Base-by-base conservation (phyloP, 2,888 invertebrate species). In the Watsonalla binaria region DNA sequence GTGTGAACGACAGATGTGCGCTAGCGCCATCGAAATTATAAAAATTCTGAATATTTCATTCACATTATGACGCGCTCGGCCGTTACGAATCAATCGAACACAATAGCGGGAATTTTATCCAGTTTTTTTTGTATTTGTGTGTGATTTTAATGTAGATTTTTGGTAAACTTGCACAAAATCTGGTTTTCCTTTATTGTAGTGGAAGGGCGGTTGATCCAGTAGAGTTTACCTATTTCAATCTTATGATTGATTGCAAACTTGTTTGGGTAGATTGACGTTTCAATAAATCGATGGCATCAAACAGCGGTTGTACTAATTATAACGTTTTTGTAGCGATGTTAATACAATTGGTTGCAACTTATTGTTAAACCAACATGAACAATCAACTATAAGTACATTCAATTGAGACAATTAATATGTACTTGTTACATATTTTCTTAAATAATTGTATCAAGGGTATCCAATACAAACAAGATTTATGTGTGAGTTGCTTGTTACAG, bases 1-100 rank as follows among this genome's bases (percentile, higher is more conserved):
- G 84, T 82, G 82, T 79, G 81, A 82, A 76, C 85, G 89, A 85
- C 89, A 90, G 90, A 87, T 90, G 90, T 85, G 82, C 82, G 81
- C 66, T 59, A 70, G 73, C 81, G 80, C 71, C 76, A 74, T 62
- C 76, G 76, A 83, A 86, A 84, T 86, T 87, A 85, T 78, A 80
- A 82, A 90, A 86, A 86, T 86, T 79, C 85, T 88, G 90, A 90
- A 90, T 90, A 90, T 90, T 89, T 85, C 83, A 82, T 86, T 84
- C 82, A 77, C 81, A 87, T 89, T 87, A 90, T 82, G 80, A 76
- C 80, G 76, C 84, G 77, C 76, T 90, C 83, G 90, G 84, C 90
- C 90, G 90, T 90, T 90, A 90, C 90, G 84, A 90, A 90, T 90
- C 90, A 86, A 85, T 84, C 83, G 82, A 66, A 81, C 76, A 89